phyloP scores from a whole-genome alignment of 2,797 vertebrate species.

The Gephyroberyx darwinii region DNA sequence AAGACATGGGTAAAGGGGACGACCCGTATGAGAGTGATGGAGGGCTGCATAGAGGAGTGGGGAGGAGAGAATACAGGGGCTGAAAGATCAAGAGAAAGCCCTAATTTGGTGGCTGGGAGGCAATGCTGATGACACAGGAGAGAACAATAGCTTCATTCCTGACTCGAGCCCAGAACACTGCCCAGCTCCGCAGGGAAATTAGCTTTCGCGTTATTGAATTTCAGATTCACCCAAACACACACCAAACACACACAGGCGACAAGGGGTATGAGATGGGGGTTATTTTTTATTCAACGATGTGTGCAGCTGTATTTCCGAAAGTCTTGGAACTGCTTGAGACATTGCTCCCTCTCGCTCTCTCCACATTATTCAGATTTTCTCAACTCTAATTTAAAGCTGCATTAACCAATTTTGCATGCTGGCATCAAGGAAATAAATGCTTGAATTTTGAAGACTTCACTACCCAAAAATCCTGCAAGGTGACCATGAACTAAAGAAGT shows the following conservation, averaged over 20 bases:
- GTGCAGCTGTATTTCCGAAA: too few species aligned
- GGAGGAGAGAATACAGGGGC: constrained; percentile 28
- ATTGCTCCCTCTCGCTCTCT: too few species aligned
- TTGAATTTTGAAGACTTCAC: too few species aligned
- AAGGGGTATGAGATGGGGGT: not conserved
- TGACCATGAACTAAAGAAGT: too few species aligned
- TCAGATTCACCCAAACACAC: constrained; percentile 19
- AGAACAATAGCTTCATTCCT: constrained; percentile 43
- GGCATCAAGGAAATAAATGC: too few species aligned
- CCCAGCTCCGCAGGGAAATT: constrained; percentile 48
- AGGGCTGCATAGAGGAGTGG: constrained; percentile 25
- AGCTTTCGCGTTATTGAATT: constrained; percentile 44
- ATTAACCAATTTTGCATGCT: too few species aligned
- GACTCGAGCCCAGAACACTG: constrained; percentile 15
- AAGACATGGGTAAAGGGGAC: constrained; percentile 13
- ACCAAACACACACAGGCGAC: not conserved
- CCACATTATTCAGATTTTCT: too few species aligned
- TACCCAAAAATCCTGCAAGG: too few species aligned
- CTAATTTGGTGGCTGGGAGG: constrained; percentile 49
- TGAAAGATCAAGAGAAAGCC: constrained; percentile 29
- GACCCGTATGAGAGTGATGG: constrained; percentile 1
- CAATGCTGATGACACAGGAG: constrained; percentile 38
- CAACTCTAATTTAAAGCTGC: too few species aligned
- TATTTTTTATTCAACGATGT: too few species aligned
- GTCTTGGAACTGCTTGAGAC: not conserved